Percentiles rank a stretch among this genome's conserved stretches.
These are phyloP conservation scores for Siniperca obscura DNA, from an alignment of 2,797 vertebrate species.

Conservation along the genomic window DNA sequence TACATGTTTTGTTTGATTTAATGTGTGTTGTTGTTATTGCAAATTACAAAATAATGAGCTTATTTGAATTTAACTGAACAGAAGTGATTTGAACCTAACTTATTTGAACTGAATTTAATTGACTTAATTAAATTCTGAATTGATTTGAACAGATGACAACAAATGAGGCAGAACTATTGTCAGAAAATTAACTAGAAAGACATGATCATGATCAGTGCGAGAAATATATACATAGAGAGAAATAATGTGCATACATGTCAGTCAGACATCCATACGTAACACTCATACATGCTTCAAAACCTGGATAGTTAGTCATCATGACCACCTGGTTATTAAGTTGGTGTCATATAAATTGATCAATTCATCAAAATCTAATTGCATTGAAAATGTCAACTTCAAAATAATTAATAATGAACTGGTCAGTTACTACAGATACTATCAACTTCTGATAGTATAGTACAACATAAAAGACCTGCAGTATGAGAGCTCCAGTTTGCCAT, in stretches of 20 bases:
- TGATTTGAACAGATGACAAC: constrained; percentile 4
- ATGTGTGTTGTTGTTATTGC: not conserved
- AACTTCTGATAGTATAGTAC: not conserved
- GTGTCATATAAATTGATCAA: constrained; percentile 15
- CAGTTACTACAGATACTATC: not conserved
- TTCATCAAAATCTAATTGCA: constrained; percentile 25
- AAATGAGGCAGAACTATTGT: not conserved
- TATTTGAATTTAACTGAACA: constrained; percentile 23
- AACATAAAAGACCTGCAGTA: not conserved
- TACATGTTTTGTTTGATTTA: not conserved
- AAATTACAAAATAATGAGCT: constrained; percentile 25
- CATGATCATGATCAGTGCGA: not conserved
- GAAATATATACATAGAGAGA: not conserved
- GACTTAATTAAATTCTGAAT: constrained; percentile 6
- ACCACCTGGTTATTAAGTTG: not conserved
- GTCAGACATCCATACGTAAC: not conserved
- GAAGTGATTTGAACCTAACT: constrained; percentile 20
- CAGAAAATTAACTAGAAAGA: not conserved
- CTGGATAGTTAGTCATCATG: not conserved
- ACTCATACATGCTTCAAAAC: not conserved
- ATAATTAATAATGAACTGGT: constrained; percentile 19
- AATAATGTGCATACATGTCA: not conserved
- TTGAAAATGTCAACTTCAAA: constrained; percentile 17
- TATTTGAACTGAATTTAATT: constrained; percentile 24
- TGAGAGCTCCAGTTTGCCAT: constrained; percentile 18